Evolutionary conservation across 2,113 vertebrate genomes (phyloP), one percentile per base, ranked within the genome.

Genomic region (Mormoops blainvillei): DNA sequence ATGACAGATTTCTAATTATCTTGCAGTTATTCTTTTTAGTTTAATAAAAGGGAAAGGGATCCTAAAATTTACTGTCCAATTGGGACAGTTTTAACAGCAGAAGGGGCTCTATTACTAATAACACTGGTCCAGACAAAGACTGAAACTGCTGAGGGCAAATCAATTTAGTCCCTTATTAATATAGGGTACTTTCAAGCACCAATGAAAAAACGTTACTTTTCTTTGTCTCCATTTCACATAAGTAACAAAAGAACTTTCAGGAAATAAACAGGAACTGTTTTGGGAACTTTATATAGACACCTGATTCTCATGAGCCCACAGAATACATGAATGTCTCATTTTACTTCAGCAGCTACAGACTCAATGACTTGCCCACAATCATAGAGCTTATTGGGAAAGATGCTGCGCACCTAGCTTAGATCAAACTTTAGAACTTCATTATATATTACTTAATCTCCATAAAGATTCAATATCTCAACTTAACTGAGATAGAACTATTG

Each of bases 121-220:
- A 78, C 4, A 61, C 3, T 84, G 38, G 24, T 86, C 12, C 14
- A 84, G 54, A 77, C 19, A 87, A 86, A 86, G 86, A 67, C 10
- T 3, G 2, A 84, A 94, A 84, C 38, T 31, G 56, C 68, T 90
- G 36, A 68, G 10, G 45, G 36, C 7, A 82, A 96, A 92, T 81
- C 31, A 89, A 3, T 50, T 92, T 0, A 65, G 52, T 2, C 15
- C 18, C 7, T 93, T 82, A 88, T 77, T 50, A 96, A 88, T 31
- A 80, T 2, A 89, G 70, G 36, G 10, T 68, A 61, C 13, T 92
- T 84, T 68, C 14, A 26, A 91, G 33, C 6, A 48, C n/a, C 88
- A 93, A 78, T 43, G 52, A 88, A 93, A 96, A 96, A 95, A 45
- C 7, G 71, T 26, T n/a, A 80, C 8, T 93, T 91, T 91, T 88